Evolutionary conservation across 2,113 vertebrate species (phyloP).

Genomic region (Zosterops japonicus): DNA sequence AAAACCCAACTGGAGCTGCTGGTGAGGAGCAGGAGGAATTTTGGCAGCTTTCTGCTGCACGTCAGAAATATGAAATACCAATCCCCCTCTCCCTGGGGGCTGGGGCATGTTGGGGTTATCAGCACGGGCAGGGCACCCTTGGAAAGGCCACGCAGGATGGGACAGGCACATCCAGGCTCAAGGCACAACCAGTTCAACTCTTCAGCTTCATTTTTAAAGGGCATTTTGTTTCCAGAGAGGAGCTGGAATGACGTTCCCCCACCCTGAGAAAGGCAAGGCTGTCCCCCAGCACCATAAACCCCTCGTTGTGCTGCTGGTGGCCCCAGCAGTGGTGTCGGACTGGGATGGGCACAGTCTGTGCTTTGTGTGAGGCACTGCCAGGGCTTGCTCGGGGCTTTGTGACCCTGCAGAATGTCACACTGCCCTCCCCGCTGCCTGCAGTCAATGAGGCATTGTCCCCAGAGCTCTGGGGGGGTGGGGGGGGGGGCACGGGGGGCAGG

Average conservation of each 20-base stretch:
- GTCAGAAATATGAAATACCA: constrained; percentile 61
- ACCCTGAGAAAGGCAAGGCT: neutral
- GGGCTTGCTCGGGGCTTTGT: accelerated
- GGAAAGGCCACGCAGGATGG: neutral
- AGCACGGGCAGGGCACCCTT: neutral
- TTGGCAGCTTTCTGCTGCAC: neutral
- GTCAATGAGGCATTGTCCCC: constrained; percentile 35
- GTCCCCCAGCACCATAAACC: neutral
- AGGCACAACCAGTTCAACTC: neutral
- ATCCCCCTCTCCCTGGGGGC: constrained; percentile 7
- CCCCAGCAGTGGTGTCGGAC: accelerated
- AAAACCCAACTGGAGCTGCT: neutral
- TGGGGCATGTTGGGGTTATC: constrained; percentile 22
- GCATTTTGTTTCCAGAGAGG: neutral
- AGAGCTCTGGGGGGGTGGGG: accelerated
- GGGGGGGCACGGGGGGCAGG: neutral
- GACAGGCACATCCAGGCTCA: neutral
- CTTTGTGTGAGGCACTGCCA: neutral
- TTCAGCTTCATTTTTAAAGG: neutral
- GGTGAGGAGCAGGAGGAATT: neutral
- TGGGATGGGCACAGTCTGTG: neutral
- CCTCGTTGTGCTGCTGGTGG: neutral
- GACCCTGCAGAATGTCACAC: neutral
- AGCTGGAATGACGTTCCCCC: neutral
- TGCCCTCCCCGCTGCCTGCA: neutral